Percentiles rank a stretch among this genome's conserved stretches.
Conservation (phyloP, 64 coral and sea anemone species). For the Actinia equina region DNA sequence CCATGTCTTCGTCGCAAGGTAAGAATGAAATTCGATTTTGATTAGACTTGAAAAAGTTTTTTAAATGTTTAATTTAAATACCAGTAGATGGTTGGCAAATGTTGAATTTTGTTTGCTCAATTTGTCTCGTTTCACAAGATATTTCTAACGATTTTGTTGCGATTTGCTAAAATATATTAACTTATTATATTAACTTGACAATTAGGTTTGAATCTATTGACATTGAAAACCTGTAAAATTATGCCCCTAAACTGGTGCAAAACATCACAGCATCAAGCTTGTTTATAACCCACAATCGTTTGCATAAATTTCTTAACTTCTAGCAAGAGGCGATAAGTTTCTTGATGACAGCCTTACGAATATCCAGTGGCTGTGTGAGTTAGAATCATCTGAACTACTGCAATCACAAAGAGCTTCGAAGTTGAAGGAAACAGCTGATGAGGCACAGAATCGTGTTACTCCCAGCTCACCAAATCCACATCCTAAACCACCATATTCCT, state of each 20-base stretch:
- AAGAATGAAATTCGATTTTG: background rate
- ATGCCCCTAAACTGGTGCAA: background rate
- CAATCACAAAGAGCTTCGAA: constrained; percentile 13
- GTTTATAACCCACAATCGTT: background rate
- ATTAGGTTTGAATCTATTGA: background rate
- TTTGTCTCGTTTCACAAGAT: background rate
- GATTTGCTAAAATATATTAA: background rate
- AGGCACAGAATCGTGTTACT: background rate
- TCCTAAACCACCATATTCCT: constrained; percentile 86
- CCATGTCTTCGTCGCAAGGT: background rate
- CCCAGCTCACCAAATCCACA: constrained; percentile 61
- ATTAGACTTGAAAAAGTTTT: background rate
- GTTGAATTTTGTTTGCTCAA: background rate
- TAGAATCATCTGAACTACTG: constrained; percentile 71
- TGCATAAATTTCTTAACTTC: background rate
- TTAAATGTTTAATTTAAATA: background rate
- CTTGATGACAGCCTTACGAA: constrained; percentile 99
- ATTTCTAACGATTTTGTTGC: background rate
- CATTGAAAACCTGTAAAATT: background rate
- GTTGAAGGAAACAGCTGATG: background rate
- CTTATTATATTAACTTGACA: background rate
- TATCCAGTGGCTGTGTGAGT: constrained; percentile 88
- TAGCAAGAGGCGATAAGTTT: background rate
- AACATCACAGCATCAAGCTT: background rate
- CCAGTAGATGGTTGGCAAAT: background rate